Evolutionary conservation across 2,888 invertebrate genomes (phyloP).

Genomic region (Andrena camellia): DNA sequence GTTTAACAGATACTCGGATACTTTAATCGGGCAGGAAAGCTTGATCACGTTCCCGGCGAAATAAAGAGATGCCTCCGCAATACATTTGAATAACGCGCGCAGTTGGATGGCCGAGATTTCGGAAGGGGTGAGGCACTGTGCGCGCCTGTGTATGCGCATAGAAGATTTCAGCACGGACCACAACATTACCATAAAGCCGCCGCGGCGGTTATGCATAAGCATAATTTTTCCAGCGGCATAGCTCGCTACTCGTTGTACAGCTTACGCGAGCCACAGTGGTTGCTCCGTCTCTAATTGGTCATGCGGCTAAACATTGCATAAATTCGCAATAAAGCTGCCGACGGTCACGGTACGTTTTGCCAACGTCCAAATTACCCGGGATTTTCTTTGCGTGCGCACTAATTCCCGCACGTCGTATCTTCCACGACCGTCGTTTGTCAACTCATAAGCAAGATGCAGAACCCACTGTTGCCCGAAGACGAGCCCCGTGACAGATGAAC

Average conservation of each 20-base stretch:
- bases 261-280: conserved; percentile 73
- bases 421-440: conserved; percentile 55
- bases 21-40: conserved; percentile 53
- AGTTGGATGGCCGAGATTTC: conserved; percentile 47
- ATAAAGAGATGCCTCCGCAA: conserved; percentile 79
- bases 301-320: conserved; percentile 83
- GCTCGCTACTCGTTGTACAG: conserved; percentile 70
- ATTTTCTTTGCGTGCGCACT: conserved; percentile 73
- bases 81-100: conserved; percentile 76
- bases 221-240: conserved; percentile 81
- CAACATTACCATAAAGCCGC: conserved; percentile 83
- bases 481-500: not conserved
- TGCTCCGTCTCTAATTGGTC: conserved; percentile 82
- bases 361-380: conserved; percentile 77
- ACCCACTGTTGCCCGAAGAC: not conserved
- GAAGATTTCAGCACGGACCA: conserved; percentile 82
- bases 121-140: conserved; percentile 69
- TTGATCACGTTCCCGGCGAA: conserved; percentile 58
- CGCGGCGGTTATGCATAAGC: conserved; percentile 82
- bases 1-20: conserved; percentile 30
- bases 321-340: conserved; percentile 82
- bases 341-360: conserved; percentile 68
- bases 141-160: conserved; percentile 77
- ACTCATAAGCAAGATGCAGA: conserved; percentile 35
- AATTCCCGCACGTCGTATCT: conserved; percentile 68